Conservation (phyloP, 1,140 invertebrate genomes). For the Atta texana region DNA sequence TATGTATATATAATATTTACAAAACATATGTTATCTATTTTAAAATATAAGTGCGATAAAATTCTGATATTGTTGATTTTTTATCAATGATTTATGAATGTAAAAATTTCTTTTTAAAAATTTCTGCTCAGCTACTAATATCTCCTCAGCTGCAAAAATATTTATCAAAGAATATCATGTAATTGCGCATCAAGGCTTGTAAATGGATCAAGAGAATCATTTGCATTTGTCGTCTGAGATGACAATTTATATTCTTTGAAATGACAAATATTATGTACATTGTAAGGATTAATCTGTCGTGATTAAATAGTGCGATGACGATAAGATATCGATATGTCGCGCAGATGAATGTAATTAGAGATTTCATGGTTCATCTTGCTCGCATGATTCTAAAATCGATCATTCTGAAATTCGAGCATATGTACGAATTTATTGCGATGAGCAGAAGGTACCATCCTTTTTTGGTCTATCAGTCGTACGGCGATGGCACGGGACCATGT, state of each 20-base stretch:
- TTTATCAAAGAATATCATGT: neutral
- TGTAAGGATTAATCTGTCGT: neutral
- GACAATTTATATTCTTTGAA: neutral
- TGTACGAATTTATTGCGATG: neutral
- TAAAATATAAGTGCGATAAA: constrained; percentile 9
- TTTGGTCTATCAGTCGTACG: constrained; percentile 46
- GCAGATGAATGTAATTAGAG: neutral
- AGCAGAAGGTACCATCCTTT: constrained; percentile 22
- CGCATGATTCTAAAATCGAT: neutral
- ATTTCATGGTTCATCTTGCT: neutral
- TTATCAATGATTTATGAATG: neutral
- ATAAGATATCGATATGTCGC: neutral
- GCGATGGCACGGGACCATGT: constrained; percentile 35
- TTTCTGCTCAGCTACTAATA: neutral
- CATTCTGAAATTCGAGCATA: constrained; percentile 7
- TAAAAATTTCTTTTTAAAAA: neutral
- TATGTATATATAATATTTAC: constrained; percentile 14
- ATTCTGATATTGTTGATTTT: constrained; percentile 11
- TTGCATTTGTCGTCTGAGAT: neutral
- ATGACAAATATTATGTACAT: neutral
- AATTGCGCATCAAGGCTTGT: neutral
- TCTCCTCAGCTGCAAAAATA: neutral
- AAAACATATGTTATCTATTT: neutral
- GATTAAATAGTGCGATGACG: neutral
- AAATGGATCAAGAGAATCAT: neutral